These are phyloP conservation scores for Notarius quadriscutis DNA, from an alignment of 2,113 vertebrate genomes.

Conservation along the genomic window DNA sequence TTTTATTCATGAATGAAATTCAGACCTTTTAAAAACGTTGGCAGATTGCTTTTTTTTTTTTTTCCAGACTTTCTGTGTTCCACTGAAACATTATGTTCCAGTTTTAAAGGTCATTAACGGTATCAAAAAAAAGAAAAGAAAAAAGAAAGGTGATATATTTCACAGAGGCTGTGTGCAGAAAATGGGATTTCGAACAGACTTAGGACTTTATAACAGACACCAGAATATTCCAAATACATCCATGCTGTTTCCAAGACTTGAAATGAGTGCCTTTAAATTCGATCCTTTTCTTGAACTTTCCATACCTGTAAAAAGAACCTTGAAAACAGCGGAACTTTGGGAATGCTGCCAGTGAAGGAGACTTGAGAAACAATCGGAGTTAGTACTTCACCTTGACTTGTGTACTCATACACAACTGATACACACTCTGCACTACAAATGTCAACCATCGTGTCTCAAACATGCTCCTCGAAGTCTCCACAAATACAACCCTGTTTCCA, in stretches of 20 bases:
- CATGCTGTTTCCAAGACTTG: neutral
- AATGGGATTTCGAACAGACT: neutral
- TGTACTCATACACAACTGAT: neutral
- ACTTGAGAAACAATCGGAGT: neutral
- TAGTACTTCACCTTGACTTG: neutral
- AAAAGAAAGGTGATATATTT: no score
- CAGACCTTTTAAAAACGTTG: neutral
- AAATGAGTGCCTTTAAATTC: neutral
- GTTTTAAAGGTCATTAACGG: constrained; percentile 6
- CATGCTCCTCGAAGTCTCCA: neutral
- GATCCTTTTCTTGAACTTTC: neutral
- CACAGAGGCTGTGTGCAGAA: neutral
- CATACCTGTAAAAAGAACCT: neutral
- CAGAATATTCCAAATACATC: neutral
- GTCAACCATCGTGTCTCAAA: neutral
- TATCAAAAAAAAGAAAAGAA: neutral
- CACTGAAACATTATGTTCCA: neutral
- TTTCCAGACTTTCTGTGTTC: neutral
- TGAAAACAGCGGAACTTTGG: neutral
- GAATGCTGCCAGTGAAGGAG: neutral
- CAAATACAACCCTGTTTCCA: neutral
- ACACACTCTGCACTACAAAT: neutral
- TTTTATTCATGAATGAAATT: neutral
- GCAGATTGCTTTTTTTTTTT: neutral
- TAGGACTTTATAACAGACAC: neutral